Conservation (phyloP, 1,140 invertebrate species). For the Manduca sexta region DNA sequence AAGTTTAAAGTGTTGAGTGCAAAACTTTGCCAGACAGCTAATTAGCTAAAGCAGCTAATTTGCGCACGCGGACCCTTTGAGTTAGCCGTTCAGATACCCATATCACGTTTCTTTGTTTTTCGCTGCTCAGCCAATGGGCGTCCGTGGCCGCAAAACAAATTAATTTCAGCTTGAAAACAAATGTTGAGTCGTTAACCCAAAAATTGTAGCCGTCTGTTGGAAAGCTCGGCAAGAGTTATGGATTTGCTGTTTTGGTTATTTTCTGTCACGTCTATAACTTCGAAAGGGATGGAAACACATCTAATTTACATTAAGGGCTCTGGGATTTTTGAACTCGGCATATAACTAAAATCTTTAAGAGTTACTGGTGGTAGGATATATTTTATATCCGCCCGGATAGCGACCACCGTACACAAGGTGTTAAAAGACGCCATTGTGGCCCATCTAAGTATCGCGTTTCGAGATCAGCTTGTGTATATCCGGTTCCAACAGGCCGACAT, state of each 20-base stretch:
- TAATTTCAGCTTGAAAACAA: slow-evolving; percentile 45
- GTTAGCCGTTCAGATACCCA: slow-evolving; percentile 38
- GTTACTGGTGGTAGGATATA: no score
- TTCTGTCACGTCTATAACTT: background rate
- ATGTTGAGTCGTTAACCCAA: slow-evolving; percentile 39
- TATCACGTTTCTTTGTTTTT: slow-evolving; percentile 48
- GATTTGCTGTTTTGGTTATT: slow-evolving; percentile 20
- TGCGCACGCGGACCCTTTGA: slow-evolving; percentile 34
- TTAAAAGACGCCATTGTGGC: no score
- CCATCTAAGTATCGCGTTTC: no score
- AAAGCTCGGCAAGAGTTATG: no score
- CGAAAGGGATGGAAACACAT: no score
- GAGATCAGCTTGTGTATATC: no score
- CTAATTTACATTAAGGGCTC: no score
- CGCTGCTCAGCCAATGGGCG: slow-evolving; percentile 17
- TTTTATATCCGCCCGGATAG: no score
- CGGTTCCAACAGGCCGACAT: no score
- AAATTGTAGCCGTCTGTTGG: slow-evolving; percentile 32
- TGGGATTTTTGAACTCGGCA: no score
- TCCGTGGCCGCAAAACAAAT: slow-evolving; percentile 36
- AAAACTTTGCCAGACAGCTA: slow-evolving; percentile 11
- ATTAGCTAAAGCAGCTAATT: slow-evolving; percentile 35
- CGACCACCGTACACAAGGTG: no score
- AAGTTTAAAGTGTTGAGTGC: background rate
- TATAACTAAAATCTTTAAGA: no score